Evolutionary conservation across 2,888 invertebrate species (phyloP).

Genomic region (Hedychridium roseum): DNA sequence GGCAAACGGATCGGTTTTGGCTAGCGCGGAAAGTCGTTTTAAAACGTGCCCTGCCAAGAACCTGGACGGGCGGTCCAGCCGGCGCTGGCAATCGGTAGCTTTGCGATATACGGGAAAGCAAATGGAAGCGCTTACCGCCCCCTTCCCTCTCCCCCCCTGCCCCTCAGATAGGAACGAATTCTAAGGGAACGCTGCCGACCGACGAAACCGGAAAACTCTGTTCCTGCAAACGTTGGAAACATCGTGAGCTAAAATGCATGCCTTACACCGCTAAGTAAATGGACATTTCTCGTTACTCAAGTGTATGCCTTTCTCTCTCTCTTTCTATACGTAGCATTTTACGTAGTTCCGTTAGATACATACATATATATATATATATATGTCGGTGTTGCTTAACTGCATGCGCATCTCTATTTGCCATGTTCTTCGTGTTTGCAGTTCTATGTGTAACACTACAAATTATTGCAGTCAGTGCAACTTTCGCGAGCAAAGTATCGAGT

Average conservation of each 20-base stretch:
- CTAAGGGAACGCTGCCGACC: too few relatives aligned
- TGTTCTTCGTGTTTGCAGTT: too few relatives aligned
- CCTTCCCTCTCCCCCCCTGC: too few relatives aligned
- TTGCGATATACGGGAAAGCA: neutral
- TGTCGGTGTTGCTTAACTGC: too few relatives aligned
- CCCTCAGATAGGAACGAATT: too few relatives aligned
- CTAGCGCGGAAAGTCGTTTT: conserved; percentile 3
- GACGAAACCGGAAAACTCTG: too few relatives aligned
- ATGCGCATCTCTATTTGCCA: too few relatives aligned
- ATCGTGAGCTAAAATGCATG: neutral
- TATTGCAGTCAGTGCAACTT: too few relatives aligned
- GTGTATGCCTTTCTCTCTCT: neutral
- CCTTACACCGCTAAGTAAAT: neutral
- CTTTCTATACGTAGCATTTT: conserved; percentile 5
- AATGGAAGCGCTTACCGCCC: too few relatives aligned
- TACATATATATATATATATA: conserved; percentile 4
- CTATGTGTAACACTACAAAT: too few relatives aligned
- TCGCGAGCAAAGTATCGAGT: too few relatives aligned
- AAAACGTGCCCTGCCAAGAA: conserved; percentile 8
- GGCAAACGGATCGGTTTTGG: neutral
- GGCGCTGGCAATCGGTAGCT: conserved; percentile 12
- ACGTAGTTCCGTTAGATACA: neutral
- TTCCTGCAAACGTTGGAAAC: too few relatives aligned
- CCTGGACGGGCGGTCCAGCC: conserved; percentile 12
- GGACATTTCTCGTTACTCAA: neutral